Percentiles rank a stretch among this genome's conserved stretches.
phyloP scores from a whole-genome alignment of 2,113 vertebrate genomes.

The Eolophus roseicapilla region DNA sequence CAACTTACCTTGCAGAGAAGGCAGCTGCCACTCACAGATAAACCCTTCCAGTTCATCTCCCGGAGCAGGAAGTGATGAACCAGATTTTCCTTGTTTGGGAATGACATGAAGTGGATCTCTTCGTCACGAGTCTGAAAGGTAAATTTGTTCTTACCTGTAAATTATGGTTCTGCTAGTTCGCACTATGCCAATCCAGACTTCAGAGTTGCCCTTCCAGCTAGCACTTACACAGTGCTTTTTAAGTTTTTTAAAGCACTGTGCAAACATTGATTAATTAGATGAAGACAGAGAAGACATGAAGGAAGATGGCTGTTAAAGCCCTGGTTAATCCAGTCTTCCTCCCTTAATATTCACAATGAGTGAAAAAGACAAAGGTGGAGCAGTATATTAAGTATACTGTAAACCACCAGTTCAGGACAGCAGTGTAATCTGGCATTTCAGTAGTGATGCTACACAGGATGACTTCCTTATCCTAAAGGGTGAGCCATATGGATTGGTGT shows the following conservation, averaged over 20 bases:
- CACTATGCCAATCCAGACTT: conserved; percentile 79
- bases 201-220: conserved; percentile 67
- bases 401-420: conserved; percentile 31
- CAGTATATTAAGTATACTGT: conserved; percentile 46
- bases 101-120: conserved; percentile 75
- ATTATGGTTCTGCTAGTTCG: conserved; percentile 84
- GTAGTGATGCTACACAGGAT: conserved; percentile 42
- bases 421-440: background rate
- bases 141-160: conserved; percentile 87
- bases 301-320: conserved; percentile 66
- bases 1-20: conserved; percentile 81
- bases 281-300: conserved; percentile 60
- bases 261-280: background rate
- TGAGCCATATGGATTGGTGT: conserved; percentile 80
- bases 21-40: conserved; percentile 74
- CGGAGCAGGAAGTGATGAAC: conserved; percentile 73
- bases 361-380: conserved; percentile 16
- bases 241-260: conserved; percentile 6
- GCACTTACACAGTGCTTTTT: conserved; percentile 6
- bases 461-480: conserved; percentile 65
- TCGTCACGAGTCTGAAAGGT: conserved; percentile 79
- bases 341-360: conserved; percentile 20
- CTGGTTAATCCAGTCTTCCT: conserved; percentile 72
- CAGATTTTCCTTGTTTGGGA: conserved; percentile 75
- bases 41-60: conserved; percentile 68